Evolutionary conservation across 2,113 vertebrate species (phyloP).

Genomic region (Nothobranchius kuhntae): DNA sequence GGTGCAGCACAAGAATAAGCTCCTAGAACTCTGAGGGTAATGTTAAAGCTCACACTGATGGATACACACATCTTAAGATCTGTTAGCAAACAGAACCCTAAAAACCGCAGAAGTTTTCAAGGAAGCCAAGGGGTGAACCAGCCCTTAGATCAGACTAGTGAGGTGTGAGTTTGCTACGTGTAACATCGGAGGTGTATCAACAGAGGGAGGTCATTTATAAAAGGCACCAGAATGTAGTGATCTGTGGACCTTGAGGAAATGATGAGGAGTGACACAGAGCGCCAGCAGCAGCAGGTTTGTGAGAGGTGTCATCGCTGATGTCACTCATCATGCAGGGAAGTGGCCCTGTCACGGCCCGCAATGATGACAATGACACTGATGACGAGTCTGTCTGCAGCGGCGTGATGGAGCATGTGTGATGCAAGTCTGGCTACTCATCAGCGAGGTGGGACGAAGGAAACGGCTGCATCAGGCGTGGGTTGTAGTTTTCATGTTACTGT

Average conservation of each 20-base stretch:
- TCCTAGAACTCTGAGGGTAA: no score
- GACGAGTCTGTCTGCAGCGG: conserved; percentile 11
- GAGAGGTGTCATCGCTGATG: conserved; percentile 57
- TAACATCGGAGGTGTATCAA: neutral
- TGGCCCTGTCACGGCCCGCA: conserved; percentile 33
- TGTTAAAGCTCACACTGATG: no score
- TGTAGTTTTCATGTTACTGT: neutral
- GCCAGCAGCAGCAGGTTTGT: conserved; percentile 20
- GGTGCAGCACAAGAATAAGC: no score
- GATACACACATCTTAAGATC: no score
- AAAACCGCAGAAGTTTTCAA: no score
- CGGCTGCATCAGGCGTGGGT: conserved; percentile 1
- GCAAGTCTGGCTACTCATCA: conserved; percentile 26
- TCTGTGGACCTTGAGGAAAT: conserved; percentile 17
- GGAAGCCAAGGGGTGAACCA: no score
- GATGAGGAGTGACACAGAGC: conserved; percentile 47
- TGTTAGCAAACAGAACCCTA: no score
- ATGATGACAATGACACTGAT: conserved; percentile 35
- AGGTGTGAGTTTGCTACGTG: no score
- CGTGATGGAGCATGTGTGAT: conserved; percentile 17
- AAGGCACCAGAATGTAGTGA: conserved; percentile 9
- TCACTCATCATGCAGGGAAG: conserved; percentile 45
- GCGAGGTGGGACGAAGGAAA: conserved; percentile 11
- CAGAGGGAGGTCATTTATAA: neutral
- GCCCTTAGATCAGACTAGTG: no score